Percentiles rank a stretch among this genome's conserved stretches.
phyloP scores from a whole-genome alignment of 2,888 invertebrate genomes.

The Trissoscelio sp. region DNA sequence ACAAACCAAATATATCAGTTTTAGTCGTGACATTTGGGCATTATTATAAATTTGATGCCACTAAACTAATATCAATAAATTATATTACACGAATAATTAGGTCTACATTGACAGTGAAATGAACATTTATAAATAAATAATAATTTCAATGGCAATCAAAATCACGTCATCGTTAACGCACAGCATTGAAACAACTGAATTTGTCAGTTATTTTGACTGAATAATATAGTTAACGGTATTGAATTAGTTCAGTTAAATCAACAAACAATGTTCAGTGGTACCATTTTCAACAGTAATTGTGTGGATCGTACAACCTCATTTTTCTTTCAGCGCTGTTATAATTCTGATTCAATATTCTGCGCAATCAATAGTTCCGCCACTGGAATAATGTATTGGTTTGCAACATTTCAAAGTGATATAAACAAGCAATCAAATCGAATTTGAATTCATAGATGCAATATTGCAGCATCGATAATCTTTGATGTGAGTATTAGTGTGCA shows the following conservation, averaged over 20 bases:
- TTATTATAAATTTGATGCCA: conserved; percentile 1
- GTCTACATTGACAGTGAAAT: too few species aligned
- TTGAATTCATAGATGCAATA: conserved; percentile 15
- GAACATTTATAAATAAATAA: background rate
- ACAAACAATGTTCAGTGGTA: background rate
- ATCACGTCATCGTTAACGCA: background rate
- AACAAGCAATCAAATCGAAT: conserved; percentile 28
- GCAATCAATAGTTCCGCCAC: conserved; percentile 25
- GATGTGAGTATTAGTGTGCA: conserved; percentile 2
- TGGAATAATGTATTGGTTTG: conserved; percentile 21
- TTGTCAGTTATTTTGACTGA: background rate
- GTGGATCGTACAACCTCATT: conserved; percentile 14
- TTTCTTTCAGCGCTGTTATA: conserved; percentile 7
- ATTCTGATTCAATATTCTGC: conserved; percentile 27
- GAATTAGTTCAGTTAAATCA: background rate
- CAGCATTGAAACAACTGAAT: background rate
- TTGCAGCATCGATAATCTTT: conserved; percentile 19
- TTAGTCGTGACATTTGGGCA: background rate
- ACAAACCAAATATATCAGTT: background rate
- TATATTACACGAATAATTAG: too few species aligned
- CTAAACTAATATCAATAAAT: background rate
- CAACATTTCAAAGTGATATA: conserved; percentile 27
- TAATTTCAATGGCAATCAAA: background rate
- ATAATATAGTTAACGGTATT: background rate
- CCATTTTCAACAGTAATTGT: background rate